A percentile compares a stretch with the other conserved stretches of the same genome.
Conservation (phyloP, 2,113 vertebrate genomes). For the Ictalurus punctatus region DNA sequence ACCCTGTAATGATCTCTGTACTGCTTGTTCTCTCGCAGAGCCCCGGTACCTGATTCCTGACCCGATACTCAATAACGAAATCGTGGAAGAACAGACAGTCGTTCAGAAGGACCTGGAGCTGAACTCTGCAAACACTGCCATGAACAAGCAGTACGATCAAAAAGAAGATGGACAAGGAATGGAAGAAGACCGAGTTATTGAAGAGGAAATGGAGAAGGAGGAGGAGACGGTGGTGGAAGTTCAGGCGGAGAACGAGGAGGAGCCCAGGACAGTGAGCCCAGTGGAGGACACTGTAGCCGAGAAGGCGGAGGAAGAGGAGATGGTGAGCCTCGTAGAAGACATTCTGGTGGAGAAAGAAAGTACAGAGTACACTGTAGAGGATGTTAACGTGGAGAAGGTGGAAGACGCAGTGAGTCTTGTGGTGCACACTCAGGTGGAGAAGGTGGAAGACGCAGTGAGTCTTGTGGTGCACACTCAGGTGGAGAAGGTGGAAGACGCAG, state of each 20-base stretch:
- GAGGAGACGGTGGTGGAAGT: background rate
- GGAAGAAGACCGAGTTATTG: background rate
- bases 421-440: background rate
- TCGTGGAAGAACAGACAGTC: constrained; percentile 50
- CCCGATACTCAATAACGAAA: constrained; percentile 50
- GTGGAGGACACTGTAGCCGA: background rate
- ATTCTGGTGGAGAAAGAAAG: background rate
- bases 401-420: no score
- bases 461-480: background rate
- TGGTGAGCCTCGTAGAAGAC: no score
- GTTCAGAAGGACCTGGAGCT: constrained; percentile 60
- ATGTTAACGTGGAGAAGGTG: background rate
- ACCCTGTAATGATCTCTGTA: background rate
- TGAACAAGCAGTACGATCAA: background rate
- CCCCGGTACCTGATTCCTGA: constrained; percentile 48
- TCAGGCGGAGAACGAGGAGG: background rate
- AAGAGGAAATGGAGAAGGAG: background rate
- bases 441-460: background rate
- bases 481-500: background rate
- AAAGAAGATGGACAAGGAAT: background rate
- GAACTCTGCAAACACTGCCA: constrained; percentile 51
- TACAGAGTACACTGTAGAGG: no score
- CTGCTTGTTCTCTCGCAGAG: constrained; percentile 38
- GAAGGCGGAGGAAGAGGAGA: background rate
- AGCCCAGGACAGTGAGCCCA: background rate